phyloP scores from a whole-genome alignment of 1,140 invertebrate genomes.

The Galleria mellonella region DNA sequence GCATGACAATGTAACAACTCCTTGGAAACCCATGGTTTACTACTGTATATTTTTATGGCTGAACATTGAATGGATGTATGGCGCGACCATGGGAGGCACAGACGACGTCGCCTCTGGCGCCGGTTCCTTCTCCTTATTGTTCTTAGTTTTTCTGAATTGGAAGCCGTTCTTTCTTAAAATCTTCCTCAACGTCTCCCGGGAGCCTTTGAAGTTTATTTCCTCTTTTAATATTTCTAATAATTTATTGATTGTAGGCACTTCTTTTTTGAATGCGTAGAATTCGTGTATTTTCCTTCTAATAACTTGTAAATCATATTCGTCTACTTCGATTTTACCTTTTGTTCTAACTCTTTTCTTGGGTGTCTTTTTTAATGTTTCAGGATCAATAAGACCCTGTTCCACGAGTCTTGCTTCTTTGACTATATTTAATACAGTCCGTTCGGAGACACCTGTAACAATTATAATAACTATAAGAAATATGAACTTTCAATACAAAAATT shows the following conservation, averaged over 20 bases:
- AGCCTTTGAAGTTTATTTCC: constrained; percentile 65
- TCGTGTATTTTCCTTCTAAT: constrained; percentile 62
- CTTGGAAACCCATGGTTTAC: no score
- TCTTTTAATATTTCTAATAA: constrained; percentile 58
- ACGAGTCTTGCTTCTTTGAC: constrained; percentile 58
- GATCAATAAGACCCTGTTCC: constrained; percentile 60
- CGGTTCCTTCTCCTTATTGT: constrained; percentile 58
- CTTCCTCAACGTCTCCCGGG: constrained; percentile 54
- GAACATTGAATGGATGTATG: constrained; percentile 62
- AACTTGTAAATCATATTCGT: constrained; percentile 62
- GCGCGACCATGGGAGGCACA: constrained; percentile 51
- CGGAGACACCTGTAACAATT: constrained; percentile 50
- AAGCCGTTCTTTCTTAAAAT: constrained; percentile 64
- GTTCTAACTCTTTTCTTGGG: constrained; percentile 60
- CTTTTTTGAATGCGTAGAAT: constrained; percentile 65
- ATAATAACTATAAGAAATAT: no score
- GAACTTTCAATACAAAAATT: no score
- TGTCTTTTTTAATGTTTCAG: constrained; percentile 52
- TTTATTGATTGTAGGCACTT: constrained; percentile 64
- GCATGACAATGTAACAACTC: no score
- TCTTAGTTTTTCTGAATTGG: constrained; percentile 62
- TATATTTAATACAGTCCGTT: constrained; percentile 58
- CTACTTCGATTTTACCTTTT: constrained; percentile 64
- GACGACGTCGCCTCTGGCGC: constrained; percentile 38
- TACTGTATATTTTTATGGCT: constrained; percentile 57